Base-by-base conservation (phyloP, 2,888 invertebrate genomes). In the Euproctis similis region DNA sequence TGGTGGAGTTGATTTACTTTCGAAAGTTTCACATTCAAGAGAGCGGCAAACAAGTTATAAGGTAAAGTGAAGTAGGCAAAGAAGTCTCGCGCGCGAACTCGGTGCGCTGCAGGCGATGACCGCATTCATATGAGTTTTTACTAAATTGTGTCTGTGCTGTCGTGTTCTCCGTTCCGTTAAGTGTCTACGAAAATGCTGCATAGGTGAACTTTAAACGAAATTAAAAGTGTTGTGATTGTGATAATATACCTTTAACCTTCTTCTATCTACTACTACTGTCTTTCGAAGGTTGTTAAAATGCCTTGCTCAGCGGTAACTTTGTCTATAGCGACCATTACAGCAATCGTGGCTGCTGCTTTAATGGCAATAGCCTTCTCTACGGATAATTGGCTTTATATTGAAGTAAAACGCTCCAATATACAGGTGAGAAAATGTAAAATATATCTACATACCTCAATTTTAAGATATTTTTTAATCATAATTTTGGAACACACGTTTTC, bases 381-480 rank as follows among this genome's bases (percentile, higher is more conserved):
- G 70, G 97, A 97, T 86, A 97, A 97, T 88, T 97, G 97, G 97
- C 88, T 95, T 62, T 94, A 94, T 73, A 93, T 95, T 60, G 95
- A 95, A 87, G 97, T 97, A 53, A 92, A 93, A 77, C 89, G 96
- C 67, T 90, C 89, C 60, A 90, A 90, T 73, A 95, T 95, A 67
- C 92, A 94, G 92, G 95, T 95, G 87, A 85, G 56, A 34, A 34
- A 12, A 30, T 28, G 24, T 44, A 45, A 13, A 14, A 20, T 11
- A 12, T 21, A 22, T 22, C 12, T 3, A 36, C 16, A 23, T 34
- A 26, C n/a, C 20, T 9, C n/a, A n/a, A n/a, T n/a, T n/a, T n/a
- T n/a, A n/a, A n/a, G n/a, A n/a, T n/a, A n/a, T n/a, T n/a, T n/a
- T n/a, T n/a, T n/a, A n/a, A n/a, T n/a, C n/a, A n/a, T n/a, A n/a